Evolutionary conservation across 2,113 vertebrate genomes (phyloP).

Genomic region (Camarhynchus parvulus): DNA sequence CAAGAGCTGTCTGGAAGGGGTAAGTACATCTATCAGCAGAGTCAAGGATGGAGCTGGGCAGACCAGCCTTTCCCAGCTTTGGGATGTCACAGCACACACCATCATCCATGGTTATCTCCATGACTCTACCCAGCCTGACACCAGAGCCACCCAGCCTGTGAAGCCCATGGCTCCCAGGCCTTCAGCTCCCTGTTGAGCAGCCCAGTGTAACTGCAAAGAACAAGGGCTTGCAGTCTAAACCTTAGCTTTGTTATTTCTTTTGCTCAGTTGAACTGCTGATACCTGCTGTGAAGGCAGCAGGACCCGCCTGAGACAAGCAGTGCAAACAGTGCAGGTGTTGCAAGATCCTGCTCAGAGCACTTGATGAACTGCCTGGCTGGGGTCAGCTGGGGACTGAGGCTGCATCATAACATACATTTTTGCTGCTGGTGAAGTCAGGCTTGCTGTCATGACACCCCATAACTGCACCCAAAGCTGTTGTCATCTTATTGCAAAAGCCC

Average conservation of each 20-base stretch:
- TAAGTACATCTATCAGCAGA: not conserved
- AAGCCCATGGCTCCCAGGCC: not conserved
- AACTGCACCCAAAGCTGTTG: not conserved
- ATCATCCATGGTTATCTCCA: accelerated
- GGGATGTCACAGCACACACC: not conserved
- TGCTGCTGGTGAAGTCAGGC: not conserved
- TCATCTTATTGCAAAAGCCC: no score
- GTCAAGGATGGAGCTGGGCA: not conserved
- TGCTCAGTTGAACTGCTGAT: not conserved
- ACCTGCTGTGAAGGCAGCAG: not conserved
- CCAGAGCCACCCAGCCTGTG: not conserved
- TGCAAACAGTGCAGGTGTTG: not conserved
- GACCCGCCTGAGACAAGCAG: not conserved
- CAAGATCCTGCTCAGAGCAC: not conserved
- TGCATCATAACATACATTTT: not conserved
- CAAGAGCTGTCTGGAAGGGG: not conserved
- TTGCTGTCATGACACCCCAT: not conserved
- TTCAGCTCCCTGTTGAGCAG: not conserved
- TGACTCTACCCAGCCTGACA: not conserved
- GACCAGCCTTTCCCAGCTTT: not conserved
- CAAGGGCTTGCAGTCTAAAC: not conserved
- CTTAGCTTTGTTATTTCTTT: not conserved
- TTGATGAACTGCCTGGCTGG: not conserved
- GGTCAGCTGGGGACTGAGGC: not conserved
- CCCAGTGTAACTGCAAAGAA: not conserved